Percentiles rank a stretch among this genome's conserved stretches.
phyloP scores from a whole-genome alignment of 2,113 vertebrate genomes.

The Arenaria interpres region DNA sequence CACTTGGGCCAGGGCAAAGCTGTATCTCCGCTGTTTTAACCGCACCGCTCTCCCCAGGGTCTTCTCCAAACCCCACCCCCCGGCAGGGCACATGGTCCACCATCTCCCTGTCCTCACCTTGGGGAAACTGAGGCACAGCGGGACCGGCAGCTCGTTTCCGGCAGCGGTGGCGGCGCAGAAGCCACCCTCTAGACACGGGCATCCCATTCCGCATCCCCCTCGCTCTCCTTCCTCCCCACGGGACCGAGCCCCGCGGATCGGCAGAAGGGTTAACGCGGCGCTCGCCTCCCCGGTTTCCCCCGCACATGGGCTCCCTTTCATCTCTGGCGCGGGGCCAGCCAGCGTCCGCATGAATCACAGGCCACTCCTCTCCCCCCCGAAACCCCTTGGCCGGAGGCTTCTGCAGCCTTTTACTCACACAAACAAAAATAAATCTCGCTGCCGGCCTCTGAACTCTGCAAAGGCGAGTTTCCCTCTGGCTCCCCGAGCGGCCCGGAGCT shows the following conservation, averaged over 20 bases:
- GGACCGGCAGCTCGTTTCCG: background rate
- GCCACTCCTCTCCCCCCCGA: slow-evolving; percentile 58
- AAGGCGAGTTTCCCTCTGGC: slow-evolving; percentile 75
- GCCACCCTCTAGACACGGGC: rapidly evolving
- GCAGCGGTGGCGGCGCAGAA: background rate
- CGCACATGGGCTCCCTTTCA: slow-evolving; percentile 63
- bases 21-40: background rate
- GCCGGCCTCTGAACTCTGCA: slow-evolving; percentile 81
- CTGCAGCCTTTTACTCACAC: slow-evolving; percentile 80
- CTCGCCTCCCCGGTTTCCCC: slow-evolving; percentile 66
- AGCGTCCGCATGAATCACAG: slow-evolving; percentile 73
- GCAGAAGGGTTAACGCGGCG: slow-evolving; percentile 53
- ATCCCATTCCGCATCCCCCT: rapidly evolving
- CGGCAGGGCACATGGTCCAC: background rate
- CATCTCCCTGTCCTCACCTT: background rate
- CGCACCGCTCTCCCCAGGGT: rapidly evolving
- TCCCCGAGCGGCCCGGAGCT: slow-evolving; percentile 73
- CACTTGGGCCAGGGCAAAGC: background rate
- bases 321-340: slow-evolving; percentile 64
- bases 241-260: rapidly evolving
- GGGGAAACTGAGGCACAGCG: background rate
- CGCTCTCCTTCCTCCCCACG: background rate
- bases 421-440: slow-evolving; percentile 83
- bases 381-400: slow-evolving; percentile 75
- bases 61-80: background rate